Evolutionary conservation across 2,888 invertebrate species (phyloP).

Genomic region (Hypomecis punctinalis): DNA sequence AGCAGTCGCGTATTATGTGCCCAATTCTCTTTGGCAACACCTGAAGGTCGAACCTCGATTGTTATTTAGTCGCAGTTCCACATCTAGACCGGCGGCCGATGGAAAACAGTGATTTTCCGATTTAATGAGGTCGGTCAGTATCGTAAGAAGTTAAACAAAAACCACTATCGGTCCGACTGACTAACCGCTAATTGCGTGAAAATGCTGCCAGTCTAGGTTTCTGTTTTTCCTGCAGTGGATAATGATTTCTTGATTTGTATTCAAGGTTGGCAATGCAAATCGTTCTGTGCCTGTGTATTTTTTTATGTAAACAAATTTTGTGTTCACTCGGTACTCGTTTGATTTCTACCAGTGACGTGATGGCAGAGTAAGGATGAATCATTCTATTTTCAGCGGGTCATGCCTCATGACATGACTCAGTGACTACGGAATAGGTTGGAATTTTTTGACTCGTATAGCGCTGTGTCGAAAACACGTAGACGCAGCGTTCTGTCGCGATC

Average conservation of each 20-base stretch:
- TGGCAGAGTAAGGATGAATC: slow-evolving; percentile 19
- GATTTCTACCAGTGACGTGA: slow-evolving; percentile 20
- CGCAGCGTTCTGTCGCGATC: too few species aligned
- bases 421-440: slow-evolving; percentile 17
- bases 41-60: slow-evolving; percentile 67
- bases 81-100: slow-evolving; percentile 53
- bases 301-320: slow-evolving; percentile 15
- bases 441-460: slow-evolving; percentile 10
- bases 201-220: slow-evolving; percentile 57
- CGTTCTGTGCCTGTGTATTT: slow-evolving; percentile 14
- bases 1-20: not conserved
- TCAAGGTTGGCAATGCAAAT: slow-evolving; percentile 43
- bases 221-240: slow-evolving; percentile 49
- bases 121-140: slow-evolving; percentile 68
- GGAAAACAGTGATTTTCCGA: slow-evolving; percentile 68
- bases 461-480: too few species aligned
- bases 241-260: slow-evolving; percentile 42
- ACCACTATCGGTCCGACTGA: slow-evolving; percentile 62
- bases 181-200: slow-evolving; percentile 67
- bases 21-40: slow-evolving; percentile 52
- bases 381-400: slow-evolving; percentile 23
- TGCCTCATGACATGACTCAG: slow-evolving; percentile 15
- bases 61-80: slow-evolving; percentile 66
- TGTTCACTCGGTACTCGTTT: slow-evolving; percentile 12
- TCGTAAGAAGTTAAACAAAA: slow-evolving; percentile 72